Evolutionary conservation across 2,888 invertebrate species (phyloP).

Genomic region (Protonemura montana): DNA sequence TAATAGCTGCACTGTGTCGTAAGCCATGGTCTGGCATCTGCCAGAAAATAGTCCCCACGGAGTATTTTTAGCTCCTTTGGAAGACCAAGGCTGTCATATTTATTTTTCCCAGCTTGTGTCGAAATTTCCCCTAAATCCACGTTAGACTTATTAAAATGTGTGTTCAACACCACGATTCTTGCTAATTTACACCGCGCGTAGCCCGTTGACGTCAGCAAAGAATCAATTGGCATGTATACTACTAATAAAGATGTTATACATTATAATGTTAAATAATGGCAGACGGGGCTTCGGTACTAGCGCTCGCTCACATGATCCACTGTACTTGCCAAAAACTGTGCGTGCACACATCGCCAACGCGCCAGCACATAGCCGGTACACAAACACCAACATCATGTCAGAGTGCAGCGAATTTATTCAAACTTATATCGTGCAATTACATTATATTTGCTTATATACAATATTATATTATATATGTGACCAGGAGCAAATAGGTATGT

Average conservation of each 20-base stretch:
- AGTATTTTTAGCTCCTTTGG: not conserved
- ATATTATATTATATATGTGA: no score
- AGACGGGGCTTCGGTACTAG: not conserved
- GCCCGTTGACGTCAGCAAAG: not conserved
- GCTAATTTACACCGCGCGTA: not conserved
- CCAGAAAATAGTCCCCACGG: not conserved
- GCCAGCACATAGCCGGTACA: no score
- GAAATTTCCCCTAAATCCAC: not conserved
- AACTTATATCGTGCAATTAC: no score
- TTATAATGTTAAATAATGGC: not conserved
- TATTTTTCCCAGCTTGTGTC: slow-evolving; percentile 7
- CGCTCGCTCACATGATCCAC: not conserved
- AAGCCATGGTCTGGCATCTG: not conserved
- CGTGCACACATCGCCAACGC: no score
- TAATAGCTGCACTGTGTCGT: slow-evolving; percentile 12
- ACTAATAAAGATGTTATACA: not conserved
- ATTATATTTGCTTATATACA: no score
- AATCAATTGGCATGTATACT: not conserved
- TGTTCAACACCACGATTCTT: not conserved
- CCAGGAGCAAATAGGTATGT: no score
- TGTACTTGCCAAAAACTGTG: not conserved
- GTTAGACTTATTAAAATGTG: not conserved
- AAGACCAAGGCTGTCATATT: slow-evolving; percentile 12
- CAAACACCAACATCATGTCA: no score
- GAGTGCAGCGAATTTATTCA: no score